Base-by-base conservation (phyloP, 2,113 vertebrate species). In the Tonatia bakeri region DNA sequence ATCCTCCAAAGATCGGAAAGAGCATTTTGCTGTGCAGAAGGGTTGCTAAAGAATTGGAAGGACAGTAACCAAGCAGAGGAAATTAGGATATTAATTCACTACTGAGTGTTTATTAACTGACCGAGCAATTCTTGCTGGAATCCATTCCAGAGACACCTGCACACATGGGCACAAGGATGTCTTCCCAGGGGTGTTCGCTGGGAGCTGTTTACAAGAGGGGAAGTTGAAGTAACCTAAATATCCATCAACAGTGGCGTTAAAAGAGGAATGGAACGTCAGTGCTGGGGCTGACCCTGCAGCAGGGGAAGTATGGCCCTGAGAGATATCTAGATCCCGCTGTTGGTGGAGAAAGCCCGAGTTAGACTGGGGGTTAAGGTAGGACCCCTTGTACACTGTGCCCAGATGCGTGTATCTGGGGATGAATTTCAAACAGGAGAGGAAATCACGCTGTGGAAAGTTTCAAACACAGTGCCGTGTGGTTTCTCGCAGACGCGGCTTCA, bases 21-120 rank as follows among this genome's bases (percentile, higher is more conserved):
- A 94, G 54, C 76, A 47, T 81, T 85, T 61, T 69, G 47, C 50
- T 91, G 72, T 43, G 67, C 65, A 92, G 43, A 94, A 84, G 54
- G 76, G 80, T 61, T 85, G 73, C 73, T 76, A 67, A 96, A 89
- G 69, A 90, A 64, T 40, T 90, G 54, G n/a, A 79, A 65, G 28
- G 64, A 92, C 38, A 50, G 61, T 31, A 54, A 36, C 36, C 31
- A 56, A 40, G 17, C 26, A 83, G 91, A 86, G 56, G 38, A 83
- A 91, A 93, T 65, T 67, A 84, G 17, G 88, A 45, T 90, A 64
- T 82, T 94, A 64, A 87, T 87, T 91, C 67, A 91, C 87, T 94
- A 65, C 26, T 20, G 19, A 85, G 31, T 87, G 36, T 43, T 95
- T 70, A 65, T 64, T 80, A 83, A 52, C 56, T n/a, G 22, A 82